Evolutionary conservation across 2,113 vertebrate species (phyloP), one percentile per base, ranked within the genome.

Genomic region (Lampris incognitus): DNA sequence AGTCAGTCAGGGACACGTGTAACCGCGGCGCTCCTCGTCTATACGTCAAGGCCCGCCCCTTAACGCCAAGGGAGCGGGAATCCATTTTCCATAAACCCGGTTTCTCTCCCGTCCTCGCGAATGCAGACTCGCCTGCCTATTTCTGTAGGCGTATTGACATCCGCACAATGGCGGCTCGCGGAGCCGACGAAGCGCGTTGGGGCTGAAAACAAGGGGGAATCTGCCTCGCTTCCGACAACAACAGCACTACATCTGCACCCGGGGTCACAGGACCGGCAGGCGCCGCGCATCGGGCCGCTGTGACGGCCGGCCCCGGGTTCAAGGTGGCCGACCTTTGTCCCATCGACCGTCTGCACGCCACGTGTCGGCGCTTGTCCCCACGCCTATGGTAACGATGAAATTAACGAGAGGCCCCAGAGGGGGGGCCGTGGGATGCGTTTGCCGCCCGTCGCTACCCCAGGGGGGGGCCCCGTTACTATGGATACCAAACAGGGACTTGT

Each of bases 401-500:
- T 87, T 78, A 92, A 84, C 76, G 46, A 79, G 61, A 41, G 52
- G 8, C 61, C 44, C 64, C 24, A 24, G 24, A 24, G 24, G 58
- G 60, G 76, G 81, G 79, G 78, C 69, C 64, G 71, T 78, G 82
- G 86, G 87, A 74, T 66, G 78, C 67, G 85, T 65, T 81, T 75
- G 56, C 73, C 69, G 64, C 82, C 76, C 82, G 75, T 69, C 69
- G 55, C 82, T 56, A 61, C 70, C 50, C 61, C 81, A 67, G 66
- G 66, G 66, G 77, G 57, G 83, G 64, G 24, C 24, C 65, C 68
- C n/a, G 88, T 90, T 85, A 13, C 84, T 62, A 87, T 85, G 82
- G 89, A 9, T 86, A 90, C 88, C 61, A 69, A 72, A 78, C 67
- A 74, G 79, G 62, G 86, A 85, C 75, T 66, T 37, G 60, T 64